Evolutionary conservation across 37 sponge, comb jelly and placozoan genomes (phyloP).

Genomic region (Mnemiopsis leidyi): DNA sequence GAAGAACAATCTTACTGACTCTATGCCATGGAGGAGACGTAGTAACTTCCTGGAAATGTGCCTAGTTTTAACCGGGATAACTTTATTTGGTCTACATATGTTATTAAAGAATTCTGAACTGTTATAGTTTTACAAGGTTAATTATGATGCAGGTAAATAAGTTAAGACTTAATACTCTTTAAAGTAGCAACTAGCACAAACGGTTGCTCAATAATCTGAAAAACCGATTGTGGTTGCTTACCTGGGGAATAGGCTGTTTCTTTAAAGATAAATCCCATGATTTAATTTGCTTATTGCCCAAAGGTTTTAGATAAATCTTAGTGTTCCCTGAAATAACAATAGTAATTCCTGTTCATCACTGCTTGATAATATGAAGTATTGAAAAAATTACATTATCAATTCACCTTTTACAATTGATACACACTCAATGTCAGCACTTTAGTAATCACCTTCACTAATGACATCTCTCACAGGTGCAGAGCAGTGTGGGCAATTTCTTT

Average conservation of each 20-base stretch:
- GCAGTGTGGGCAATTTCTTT: constrained; percentile 75
- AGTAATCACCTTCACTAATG: constrained; percentile 75
- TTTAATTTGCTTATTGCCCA: constrained; percentile 70
- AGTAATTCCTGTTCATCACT: too few relatives aligned
- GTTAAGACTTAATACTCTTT: too few relatives aligned
- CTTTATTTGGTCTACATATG: background rate
- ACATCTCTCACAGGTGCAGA: constrained; percentile 74
- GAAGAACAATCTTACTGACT: background rate
- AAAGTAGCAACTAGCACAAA: too few relatives aligned
- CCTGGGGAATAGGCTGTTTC: background rate
- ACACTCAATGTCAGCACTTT: too few relatives aligned
- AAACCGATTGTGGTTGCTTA: too few relatives aligned
- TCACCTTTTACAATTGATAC: too few relatives aligned
- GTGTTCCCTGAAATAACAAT: constrained; percentile 23
- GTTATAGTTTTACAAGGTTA: too few relatives aligned
- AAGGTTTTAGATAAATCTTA: constrained; percentile 72
- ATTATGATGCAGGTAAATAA: too few relatives aligned
- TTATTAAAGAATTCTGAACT: constrained; percentile 6
- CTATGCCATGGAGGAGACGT: constrained; percentile 15
- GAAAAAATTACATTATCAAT: too few relatives aligned
- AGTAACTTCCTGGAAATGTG: background rate
- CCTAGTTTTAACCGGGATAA: background rate
- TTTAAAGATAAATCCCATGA: constrained; percentile 66
- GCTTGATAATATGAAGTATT: too few relatives aligned
- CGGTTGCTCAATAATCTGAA: too few relatives aligned